Base-by-base conservation (phyloP, 2,888 invertebrate genomes). In the Nemotelus nigrinus region DNA sequence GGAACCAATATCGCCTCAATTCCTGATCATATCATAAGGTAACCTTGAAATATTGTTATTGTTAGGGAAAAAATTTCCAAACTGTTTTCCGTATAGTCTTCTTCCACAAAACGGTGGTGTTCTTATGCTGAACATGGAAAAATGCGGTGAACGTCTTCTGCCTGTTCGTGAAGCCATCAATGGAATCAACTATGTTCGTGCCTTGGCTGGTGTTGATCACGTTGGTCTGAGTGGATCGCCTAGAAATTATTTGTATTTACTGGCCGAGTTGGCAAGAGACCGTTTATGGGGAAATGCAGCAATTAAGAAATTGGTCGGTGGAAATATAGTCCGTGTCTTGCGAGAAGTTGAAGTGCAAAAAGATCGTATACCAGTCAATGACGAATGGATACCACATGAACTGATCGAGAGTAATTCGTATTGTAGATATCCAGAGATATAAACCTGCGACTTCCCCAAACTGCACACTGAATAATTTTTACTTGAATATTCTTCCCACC, bases 21-120 rank as follows among this genome's bases (percentile, higher is more conserved):
- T 82, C 96, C 95, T 70, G 96, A 97, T 87, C 94, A 96, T 84
- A 90, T 94, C 78, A 89, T 95, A 81, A 85, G 87, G 87, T 87
- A 79, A 68, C 80, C 5, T 57, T 76, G 25, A 63, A 64, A 60
- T 65, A n/a, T 50, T 10, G 50, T 7, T 50, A 50, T 50, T 50
- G 10, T 25, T 25, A 25, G 25, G 25, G 25, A 1, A 25, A 25
- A 25, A 58, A 10, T 25, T 58, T 58, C 25, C 7, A 58, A 58
- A 10, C 25, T 55, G 3, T 7, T 70, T 63, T 67, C 39, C 50
- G 78, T 80, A 2, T 77, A 86, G 86, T 75, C 79, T 87, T 50
- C 81, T 87, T 71, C 84, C 87, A 1, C 85, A 88, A 78, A 92
- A 91, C 82, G 89, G 90, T 63, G 92, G 92, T 39, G 88, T 92